These are phyloP conservation scores for Drosophila atroscutellata DNA, from an alignment of 2,888 invertebrate species.

Conservation along the genomic window DNA sequence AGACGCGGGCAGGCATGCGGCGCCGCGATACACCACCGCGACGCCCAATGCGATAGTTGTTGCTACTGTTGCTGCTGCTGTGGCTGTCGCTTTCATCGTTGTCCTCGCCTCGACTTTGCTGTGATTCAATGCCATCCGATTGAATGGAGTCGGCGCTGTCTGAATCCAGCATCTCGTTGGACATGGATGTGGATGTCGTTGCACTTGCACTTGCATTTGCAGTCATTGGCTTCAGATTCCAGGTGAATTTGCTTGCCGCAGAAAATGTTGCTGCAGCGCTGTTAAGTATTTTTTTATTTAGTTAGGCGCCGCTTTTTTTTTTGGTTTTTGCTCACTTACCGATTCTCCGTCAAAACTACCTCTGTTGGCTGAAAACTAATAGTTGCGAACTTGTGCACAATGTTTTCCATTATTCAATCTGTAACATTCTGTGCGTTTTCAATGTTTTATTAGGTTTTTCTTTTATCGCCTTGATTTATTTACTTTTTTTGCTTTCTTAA, in stretches of 20 bases:
- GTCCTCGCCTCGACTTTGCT: constrained; percentile 55
- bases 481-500: constrained; percentile 26
- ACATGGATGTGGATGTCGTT: constrained; percentile 5
- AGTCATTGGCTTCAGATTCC: constrained; percentile 36
- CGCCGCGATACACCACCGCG: constrained; percentile 68
- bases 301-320: background rate
- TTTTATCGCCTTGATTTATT: constrained; percentile 21
- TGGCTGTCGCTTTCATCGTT: constrained; percentile 57
- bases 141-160: constrained; percentile 55
- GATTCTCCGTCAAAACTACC: constrained; percentile 67
- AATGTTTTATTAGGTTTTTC: constrained; percentile 24
- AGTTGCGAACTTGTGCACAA: constrained; percentile 80
- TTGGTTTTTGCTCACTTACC: constrained; percentile 54
- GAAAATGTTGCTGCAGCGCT: constrained; percentile 30
- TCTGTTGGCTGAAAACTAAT: constrained; percentile 77
- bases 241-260: constrained; percentile 15
- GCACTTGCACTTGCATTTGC: background rate
- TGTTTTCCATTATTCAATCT: constrained; percentile 78
- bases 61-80: constrained; percentile 27
- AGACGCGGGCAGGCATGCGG: constrained; percentile 75
- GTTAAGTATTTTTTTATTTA: background rate
- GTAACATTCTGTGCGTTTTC: constrained; percentile 37
- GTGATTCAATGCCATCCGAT: constrained; percentile 67
- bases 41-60: constrained; percentile 11
- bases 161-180: constrained; percentile 47